phyloP scores from a whole-genome alignment of 2,888 invertebrate genomes.

The Crocallis elinguaria region DNA sequence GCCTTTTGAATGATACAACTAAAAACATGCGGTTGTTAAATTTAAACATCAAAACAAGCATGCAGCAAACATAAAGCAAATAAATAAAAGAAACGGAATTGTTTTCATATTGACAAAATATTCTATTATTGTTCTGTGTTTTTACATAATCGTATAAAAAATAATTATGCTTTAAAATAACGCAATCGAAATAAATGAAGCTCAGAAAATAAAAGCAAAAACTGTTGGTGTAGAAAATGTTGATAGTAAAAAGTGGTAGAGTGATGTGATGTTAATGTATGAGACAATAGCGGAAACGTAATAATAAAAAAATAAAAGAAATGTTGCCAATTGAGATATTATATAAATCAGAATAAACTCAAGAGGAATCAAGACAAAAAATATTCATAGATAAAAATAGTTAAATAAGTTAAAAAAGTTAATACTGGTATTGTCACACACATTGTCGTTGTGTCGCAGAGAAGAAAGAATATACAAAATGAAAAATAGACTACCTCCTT shows the following conservation, averaged over 20 bases:
- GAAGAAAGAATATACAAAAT: constrained; percentile 14
- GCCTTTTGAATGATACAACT: constrained; percentile 95
- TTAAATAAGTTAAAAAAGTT: too few relatives aligned
- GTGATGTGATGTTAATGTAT: constrained; percentile 7
- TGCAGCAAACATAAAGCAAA: constrained; percentile 22
- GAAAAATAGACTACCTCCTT: constrained; percentile 72
- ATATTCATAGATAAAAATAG: too few relatives aligned
- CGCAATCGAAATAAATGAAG: not conserved
- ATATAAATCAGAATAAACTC: too few relatives aligned
- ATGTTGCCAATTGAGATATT: too few relatives aligned
- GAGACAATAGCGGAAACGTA: constrained; percentile 1
- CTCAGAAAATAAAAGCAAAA: constrained; percentile 3
- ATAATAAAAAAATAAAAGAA: not conserved
- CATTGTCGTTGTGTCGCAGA: constrained; percentile 9
- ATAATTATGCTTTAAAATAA: not conserved
- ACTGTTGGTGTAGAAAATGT: not conserved
- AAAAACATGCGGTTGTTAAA: constrained; percentile 68
- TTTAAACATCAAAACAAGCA: constrained; percentile 30
- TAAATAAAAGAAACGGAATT: not conserved
- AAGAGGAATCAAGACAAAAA: too few relatives aligned
- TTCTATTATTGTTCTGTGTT: not conserved
- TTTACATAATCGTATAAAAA: not conserved
- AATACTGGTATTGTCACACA: constrained; percentile 10
- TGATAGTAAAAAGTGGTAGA: not conserved
- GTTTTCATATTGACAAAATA: not conserved